Base-by-base conservation (phyloP, 2,888 invertebrate species). In the Rotaria macrura region DNA sequence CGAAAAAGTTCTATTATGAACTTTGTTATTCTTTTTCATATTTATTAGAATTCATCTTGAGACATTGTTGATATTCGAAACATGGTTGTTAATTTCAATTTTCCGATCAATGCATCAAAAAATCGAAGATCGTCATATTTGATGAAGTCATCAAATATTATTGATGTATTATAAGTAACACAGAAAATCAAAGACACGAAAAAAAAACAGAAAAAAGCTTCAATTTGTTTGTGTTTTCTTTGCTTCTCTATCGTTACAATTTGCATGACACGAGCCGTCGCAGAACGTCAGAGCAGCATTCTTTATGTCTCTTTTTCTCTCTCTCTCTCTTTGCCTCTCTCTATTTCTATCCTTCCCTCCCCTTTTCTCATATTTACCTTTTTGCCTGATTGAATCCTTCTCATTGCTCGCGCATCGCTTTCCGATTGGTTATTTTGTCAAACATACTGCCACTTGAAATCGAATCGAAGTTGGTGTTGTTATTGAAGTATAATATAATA, bases 391-490 rank as follows among this genome's bases (percentile, higher is more conserved):
- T 65, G 65, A 65, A 65, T 65, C 65, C 65, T 65, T 65, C 34
- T 65, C 29, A 65, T 65, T 17, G 65, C 34, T 34, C 14, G 65
- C 65, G 65, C 65, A 65, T 65, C 65, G 65, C 65, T 65, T 34
- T 65, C 65, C 65, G 34, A 65, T 65, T 65, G 65, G 65, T 34
- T 65, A 65, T 65, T 65, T 65, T 34, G 7, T 65, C 65, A 17
- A 65, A 65, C 65, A 34, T 34, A 65, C 65, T 65, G 34, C 65
- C 65, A 65, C 65, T 65, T 65, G 34, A 65, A 65, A 65, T 65
- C 65, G 65, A 65, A 65, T 65, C 65, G 65, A 65, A 65, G 65
- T 65, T 65, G 65, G 65, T 38, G 65, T 65, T 65, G 65, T 65
- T 65, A 65, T 65, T 65, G 29, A 65, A 65, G 65, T 65, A 65